Conservation (phyloP, 2,797 vertebrate species). For the Anniella stebbinsi region DNA sequence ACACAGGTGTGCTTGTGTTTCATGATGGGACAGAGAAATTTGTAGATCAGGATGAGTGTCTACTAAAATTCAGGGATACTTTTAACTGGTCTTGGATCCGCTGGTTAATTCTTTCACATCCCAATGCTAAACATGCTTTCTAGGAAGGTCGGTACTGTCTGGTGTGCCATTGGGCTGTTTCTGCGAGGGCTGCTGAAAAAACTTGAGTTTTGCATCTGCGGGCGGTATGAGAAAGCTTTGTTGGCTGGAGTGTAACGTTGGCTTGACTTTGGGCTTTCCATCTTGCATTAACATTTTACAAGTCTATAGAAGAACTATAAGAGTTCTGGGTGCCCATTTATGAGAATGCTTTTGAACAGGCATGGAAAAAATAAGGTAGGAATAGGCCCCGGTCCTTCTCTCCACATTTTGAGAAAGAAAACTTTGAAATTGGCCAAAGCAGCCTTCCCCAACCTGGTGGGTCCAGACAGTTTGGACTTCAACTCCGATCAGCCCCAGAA, state of each 20-base stretch:
- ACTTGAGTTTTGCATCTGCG: neutral
- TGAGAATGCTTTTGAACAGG: neutral
- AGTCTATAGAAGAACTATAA: neutral
- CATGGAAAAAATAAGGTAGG: neutral
- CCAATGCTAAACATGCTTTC: neutral
- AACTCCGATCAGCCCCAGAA: neutral
- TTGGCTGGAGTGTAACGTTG: neutral
- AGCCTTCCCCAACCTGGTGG: neutral
- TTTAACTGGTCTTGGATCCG: neutral
- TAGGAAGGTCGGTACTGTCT: neutral
- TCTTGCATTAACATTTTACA: neutral
- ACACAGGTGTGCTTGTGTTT: neutral
- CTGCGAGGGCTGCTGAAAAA: neutral
- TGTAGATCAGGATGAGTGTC: neutral
- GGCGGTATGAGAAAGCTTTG: conserved; percentile 11
- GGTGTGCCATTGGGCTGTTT: neutral
- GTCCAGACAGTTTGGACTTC: neutral
- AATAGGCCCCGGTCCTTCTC: neutral
- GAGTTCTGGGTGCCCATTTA: neutral
- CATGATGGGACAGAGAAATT: neutral
- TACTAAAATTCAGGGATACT: neutral
- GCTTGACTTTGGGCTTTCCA: neutral
- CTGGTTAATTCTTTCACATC: neutral
- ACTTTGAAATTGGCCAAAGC: neutral
- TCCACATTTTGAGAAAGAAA: neutral